Conservation (phyloP, 2,888 invertebrate genomes). For the Tachina lurida region DNA sequence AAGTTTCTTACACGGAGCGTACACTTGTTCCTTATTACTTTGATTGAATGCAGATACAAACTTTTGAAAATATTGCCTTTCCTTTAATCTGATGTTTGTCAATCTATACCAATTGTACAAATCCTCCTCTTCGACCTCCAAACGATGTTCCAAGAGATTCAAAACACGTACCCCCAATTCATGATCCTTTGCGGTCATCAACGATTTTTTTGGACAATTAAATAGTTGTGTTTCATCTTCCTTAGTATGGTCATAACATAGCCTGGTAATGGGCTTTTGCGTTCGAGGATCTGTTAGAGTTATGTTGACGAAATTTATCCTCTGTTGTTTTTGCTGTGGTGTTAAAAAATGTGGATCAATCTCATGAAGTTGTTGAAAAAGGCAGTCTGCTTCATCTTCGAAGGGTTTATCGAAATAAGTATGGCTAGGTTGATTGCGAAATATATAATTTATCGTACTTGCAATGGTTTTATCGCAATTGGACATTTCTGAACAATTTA, state of each 20-base stretch:
- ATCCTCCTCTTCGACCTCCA: slow-evolving; percentile 72
- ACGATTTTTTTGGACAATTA: slow-evolving; percentile 72
- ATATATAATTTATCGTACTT: slow-evolving; percentile 65
- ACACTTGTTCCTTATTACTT: slow-evolving; percentile 73
- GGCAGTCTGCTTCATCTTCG: slow-evolving; percentile 74
- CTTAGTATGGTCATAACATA: slow-evolving; percentile 73
- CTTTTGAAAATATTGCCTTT: slow-evolving; percentile 74
- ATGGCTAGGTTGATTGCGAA: slow-evolving; percentile 77
- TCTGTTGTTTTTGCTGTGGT: slow-evolving; percentile 42
- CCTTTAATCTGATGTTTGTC: slow-evolving; percentile 70
- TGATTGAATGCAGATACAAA: slow-evolving; percentile 73
- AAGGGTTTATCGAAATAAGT: slow-evolving; percentile 77
- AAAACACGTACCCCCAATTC: slow-evolving; percentile 75
- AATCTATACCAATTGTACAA: slow-evolving; percentile 72
- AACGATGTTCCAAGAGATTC: slow-evolving; percentile 70
- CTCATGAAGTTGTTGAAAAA: slow-evolving; percentile 76
- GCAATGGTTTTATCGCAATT: neutral
- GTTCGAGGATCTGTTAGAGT: slow-evolving; percentile 77
- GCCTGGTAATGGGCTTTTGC: slow-evolving; percentile 56
- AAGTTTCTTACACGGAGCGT: slow-evolving; percentile 73
- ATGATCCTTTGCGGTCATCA: slow-evolving; percentile 74
- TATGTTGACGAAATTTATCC: neutral
- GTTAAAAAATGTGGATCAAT: slow-evolving; percentile 74
- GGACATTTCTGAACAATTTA: neutral
- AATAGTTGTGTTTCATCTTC: slow-evolving; percentile 70